Evolutionary conservation across 2,888 invertebrate species (phyloP), one percentile per base, ranked within the genome.

Genomic region (Ophonus ardosiacus): DNA sequence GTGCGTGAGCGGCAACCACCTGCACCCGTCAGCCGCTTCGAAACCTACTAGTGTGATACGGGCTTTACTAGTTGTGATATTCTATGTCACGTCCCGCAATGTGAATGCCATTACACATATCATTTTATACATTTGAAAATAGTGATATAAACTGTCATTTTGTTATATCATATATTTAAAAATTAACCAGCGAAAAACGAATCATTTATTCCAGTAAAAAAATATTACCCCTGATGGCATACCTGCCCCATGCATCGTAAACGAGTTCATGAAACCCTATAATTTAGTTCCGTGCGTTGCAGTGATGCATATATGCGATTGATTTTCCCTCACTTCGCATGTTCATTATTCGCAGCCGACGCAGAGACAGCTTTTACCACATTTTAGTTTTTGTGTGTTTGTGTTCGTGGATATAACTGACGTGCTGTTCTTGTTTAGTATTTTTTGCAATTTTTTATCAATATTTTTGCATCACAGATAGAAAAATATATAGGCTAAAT

Each of bases 351-450:
- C 43, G 71, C 40, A 74, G 24, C 51, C 43, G 17, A 51, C 0
- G 43, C 13, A 15, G 40, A 51, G 18, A 74, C 43, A 74, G 71
- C 71, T 43, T 74, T 74, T 40, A 74, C 71, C 71, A 74, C 43
- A 74, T 74, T 43, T 68, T 74, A 43, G 71, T 74, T 51, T 74
- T 74, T 74, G 71, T 68, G 31, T 68, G 38, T 68, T 68, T 68
- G 68, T 68, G 68, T 68, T 68, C 31, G 31, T 31, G 38, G 68
- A 68, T 68, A 68, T 38, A 68, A 68, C 65, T 65, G 65, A 65
- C 38, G 31, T 65, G 31, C 21, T 31, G 65, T 65, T 65, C 31
- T 31, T 65, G 31, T 65, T 21, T 31, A 65, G 24, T 68, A 7
- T 68, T 68, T 68, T 68, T 68, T 68, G 38, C 15, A 38, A 31